phyloP scores from a whole-genome alignment of 2,888 invertebrate species.

The Erebia aethiops region DNA sequence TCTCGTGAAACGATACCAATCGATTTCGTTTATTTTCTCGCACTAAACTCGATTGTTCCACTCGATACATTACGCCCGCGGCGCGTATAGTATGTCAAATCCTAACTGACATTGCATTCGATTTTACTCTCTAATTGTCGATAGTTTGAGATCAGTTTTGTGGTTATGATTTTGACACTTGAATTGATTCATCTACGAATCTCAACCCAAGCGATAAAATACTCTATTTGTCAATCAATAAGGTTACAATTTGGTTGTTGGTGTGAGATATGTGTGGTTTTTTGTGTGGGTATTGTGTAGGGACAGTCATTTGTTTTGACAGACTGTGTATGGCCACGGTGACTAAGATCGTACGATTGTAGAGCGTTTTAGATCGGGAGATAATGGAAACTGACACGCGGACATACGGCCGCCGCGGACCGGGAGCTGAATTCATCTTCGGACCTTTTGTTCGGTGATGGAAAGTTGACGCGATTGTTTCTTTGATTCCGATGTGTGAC shows the following conservation, averaged over 20 bases:
- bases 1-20: constrained; percentile 76
- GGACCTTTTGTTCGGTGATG: constrained; percentile 30
- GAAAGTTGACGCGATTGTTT: constrained; percentile 19
- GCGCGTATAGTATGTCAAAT: constrained; percentile 58
- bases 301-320: constrained; percentile 75
- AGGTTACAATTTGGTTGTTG: constrained; percentile 37
- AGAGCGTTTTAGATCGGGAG: constrained; percentile 74
- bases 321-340: constrained; percentile 74
- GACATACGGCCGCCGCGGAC: constrained; percentile 35
- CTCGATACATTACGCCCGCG: constrained; percentile 61
- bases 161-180: constrained; percentile 66
- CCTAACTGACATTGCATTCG: constrained; percentile 50
- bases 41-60: constrained; percentile 73
- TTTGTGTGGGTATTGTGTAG: constrained; percentile 52
- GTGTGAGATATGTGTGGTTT: constrained; percentile 37
- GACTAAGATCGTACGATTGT: constrained; percentile 76
- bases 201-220: constrained; percentile 42
- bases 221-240: constrained; percentile 47
- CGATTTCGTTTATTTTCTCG: constrained; percentile 77
- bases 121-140: constrained; percentile 56
- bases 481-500: constrained; percentile 18
- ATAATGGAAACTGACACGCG: constrained; percentile 60
- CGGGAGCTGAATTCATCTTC: constrained; percentile 30
- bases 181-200: constrained; percentile 55
- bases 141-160: constrained; percentile 56